Percentiles rank a stretch among this genome's conserved stretches.
These are phyloP conservation scores for Plotosus lineatus DNA, from an alignment of 2,113 vertebrate genomes.

Conservation along the genomic window DNA sequence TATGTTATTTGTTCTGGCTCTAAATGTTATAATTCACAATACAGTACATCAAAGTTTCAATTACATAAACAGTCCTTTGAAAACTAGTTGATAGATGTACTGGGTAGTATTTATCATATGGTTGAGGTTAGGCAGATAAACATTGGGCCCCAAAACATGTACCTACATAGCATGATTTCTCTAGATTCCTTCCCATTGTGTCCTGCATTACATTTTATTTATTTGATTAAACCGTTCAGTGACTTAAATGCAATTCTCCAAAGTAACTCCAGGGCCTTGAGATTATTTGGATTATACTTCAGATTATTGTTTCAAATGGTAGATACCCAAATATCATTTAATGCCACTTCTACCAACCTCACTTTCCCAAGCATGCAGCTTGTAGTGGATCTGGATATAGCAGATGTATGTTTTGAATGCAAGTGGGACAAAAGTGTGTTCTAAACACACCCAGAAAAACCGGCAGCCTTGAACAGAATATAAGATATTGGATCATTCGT, in stretches of 20 bases:
- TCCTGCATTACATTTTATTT: not conserved
- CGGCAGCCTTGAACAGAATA: not conserved
- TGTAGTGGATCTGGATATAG: conserved; percentile 10
- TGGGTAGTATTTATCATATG: not conserved
- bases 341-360: too few species aligned
- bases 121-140: not conserved
- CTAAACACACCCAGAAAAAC: not conserved
- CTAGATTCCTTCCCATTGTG: not conserved
- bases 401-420: not conserved
- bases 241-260: not conserved
- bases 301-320: conserved; percentile 12
- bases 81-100: not conserved
- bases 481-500: conserved; percentile 11
- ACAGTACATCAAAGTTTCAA: conserved; percentile 17
- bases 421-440: conserved; percentile 4
- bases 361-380: not conserved
- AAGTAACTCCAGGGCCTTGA: conserved; percentile 1
- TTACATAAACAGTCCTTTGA: not conserved
- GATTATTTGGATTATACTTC: not conserved
- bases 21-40: conserved; percentile 30
- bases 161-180: not conserved
- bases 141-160: not conserved
- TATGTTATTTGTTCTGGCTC: not conserved
- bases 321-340: not conserved
- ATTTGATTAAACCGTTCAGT: conserved; percentile 27